Evolutionary conservation across 2,113 vertebrate genomes (phyloP).

Genomic region (Pseudois nayaur): DNA sequence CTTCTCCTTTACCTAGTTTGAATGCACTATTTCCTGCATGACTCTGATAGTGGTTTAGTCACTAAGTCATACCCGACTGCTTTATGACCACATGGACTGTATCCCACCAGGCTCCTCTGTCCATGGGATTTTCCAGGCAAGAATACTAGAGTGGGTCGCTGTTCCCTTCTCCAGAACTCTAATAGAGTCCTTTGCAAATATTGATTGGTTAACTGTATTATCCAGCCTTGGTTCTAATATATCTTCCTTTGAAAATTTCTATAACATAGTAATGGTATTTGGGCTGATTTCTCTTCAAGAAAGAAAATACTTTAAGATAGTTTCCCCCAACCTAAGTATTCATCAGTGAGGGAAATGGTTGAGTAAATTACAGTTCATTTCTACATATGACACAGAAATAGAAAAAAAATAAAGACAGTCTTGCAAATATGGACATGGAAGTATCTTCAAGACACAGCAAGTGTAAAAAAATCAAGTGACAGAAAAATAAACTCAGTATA

Average conservation of each 20-base stretch:
- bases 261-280: background rate
- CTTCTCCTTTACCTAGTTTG: background rate
- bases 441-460: background rate
- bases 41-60: background rate
- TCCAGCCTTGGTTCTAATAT: background rate
- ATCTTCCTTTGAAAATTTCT: background rate
- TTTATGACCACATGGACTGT: background rate
- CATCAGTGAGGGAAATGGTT: background rate
- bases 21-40: background rate
- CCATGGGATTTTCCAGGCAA: background rate
- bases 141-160: background rate
- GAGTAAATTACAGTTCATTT: background rate
- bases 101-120: background rate
- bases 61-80: background rate
- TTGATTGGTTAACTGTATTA: background rate
- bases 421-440: background rate
- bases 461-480: background rate
- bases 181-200: background rate
- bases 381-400: background rate
- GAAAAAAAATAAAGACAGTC: background rate
- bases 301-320: background rate
- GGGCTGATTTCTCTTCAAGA: background rate
- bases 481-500: background rate
- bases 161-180: background rate
- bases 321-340: background rate